Evolutionary conservation across 2,797 vertebrate species (phyloP).

Genomic region (Pipistrellus pipistrellus): DNA sequence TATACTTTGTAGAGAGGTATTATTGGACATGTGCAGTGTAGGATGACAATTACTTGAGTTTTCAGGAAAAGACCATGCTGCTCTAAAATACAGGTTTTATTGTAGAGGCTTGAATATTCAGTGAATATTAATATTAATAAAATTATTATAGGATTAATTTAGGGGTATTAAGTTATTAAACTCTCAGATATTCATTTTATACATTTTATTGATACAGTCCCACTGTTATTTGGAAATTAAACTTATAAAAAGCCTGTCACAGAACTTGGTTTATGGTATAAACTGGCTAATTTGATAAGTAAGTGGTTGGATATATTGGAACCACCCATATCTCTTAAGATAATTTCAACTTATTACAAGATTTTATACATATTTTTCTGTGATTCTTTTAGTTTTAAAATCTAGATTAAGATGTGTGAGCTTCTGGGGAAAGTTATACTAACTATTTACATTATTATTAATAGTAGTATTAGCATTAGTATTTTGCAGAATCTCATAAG

Average conservation of each 20-base stretch:
- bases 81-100: not conserved
- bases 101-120: not conserved
- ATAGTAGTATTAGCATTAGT: not conserved
- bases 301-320: not conserved
- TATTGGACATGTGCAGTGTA: fast-evolving
- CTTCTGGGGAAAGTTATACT: not conserved
- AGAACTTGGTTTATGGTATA: not conserved
- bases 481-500: not conserved
- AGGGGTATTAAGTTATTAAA: not conserved
- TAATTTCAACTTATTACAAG: not conserved
- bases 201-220: not conserved
- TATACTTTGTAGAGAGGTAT: slow-evolving; percentile 3
- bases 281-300: not conserved
- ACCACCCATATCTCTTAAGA: not conserved
- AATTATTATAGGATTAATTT: not conserved
- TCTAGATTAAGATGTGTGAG: not conserved
- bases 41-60: not conserved
- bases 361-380: not conserved
- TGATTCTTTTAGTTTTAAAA: not conserved
- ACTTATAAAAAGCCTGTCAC: not conserved
- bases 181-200: not conserved
- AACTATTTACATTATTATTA: not conserved
- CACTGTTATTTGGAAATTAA: not conserved
- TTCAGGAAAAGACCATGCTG: not conserved
- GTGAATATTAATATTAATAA: not conserved